Base-by-base conservation (phyloP, 2,888 invertebrate genomes). In the Cinara cedri region DNA sequence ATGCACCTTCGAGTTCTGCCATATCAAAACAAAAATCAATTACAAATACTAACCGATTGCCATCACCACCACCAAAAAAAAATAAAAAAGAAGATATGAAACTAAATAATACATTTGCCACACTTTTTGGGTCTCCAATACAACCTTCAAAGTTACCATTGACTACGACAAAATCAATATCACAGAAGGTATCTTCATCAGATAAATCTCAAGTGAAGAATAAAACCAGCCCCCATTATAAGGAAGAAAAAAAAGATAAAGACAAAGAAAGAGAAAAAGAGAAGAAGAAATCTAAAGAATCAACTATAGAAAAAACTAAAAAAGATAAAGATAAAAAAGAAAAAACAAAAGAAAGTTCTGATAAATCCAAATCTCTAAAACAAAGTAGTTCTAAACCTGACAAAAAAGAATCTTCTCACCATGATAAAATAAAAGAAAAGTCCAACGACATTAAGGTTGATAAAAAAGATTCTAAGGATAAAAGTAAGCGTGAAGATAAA, bases 161-260 rank as follows among this genome's bases (percentile, higher is more conserved):
- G 83, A 94, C 93, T 85, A 91, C 91, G 54, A 87, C 90, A 3
- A 93, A 92, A 87, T 87, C 89, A 49, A 90, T 90, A 10, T 90
- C 91, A 82, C 88, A 89, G 44, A 90, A 90, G 57, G 80, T 81
- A 24, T 65, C 81, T n/a, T 71, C 81, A 2, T 81, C 70, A 8
- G 78, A 78, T 34, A 78, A 78, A 70, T 78, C 70, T 42, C 78
- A 78, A 78, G 19, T 44, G 24, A 80, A 81, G 74, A 55, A 49
- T 26, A 74, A 81, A 74, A 81, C 57, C 66, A 72, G 60, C 4
- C 82, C 21, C 71, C 82, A 72, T 74, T 81, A 65, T 49, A 75
- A 75, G 55, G 81, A 75, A 14, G 71, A 49, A 24, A 71, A 78
- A 1, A 80, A 82, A 70, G 81, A 81, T 16, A 80, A 87, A 72